Conservation (phyloP, 2,797 vertebrate genomes). For the Bradypus variegatus region DNA sequence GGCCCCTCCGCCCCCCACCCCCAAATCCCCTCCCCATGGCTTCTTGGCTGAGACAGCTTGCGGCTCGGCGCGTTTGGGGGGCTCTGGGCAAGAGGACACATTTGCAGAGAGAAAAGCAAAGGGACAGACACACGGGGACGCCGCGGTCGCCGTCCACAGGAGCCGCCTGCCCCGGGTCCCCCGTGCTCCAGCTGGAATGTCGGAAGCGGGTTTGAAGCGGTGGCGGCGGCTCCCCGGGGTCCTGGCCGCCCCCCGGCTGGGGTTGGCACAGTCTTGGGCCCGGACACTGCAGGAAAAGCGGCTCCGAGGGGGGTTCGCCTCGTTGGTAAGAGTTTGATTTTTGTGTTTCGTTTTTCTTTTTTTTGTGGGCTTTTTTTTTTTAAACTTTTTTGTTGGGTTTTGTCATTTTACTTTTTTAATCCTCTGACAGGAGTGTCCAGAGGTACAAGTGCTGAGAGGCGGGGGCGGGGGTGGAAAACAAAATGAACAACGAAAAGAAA, state of each 20-base stretch:
- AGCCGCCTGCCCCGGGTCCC: neutral
- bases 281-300: conserved; percentile 54
- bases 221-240: neutral
- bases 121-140: neutral
- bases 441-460: conserved; percentile 65
- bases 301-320: conserved; percentile 56
- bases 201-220: neutral
- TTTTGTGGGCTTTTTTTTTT: neutral
- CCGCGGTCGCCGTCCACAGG: conserved; percentile 29
- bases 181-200: neutral
- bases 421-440: conserved; percentile 69
- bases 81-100: neutral
- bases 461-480: conserved; percentile 55
- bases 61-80: conserved; percentile 38
- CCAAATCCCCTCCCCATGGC: conserved; percentile 64
- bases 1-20: neutral
- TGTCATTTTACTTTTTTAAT: conserved; percentile 57
- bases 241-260: neutral
- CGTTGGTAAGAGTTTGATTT: conserved; percentile 1
- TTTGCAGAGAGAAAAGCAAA: conserved; percentile 6
- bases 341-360: conserved; percentile 11
- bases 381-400: neutral
- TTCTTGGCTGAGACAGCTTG: conserved; percentile 68
- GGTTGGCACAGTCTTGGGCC: neutral
- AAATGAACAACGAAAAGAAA: conserved; percentile 3